Percentiles rank a stretch among this genome's conserved stretches.
Evolutionary conservation across 2,888 invertebrate species (phyloP).

Genomic region (Galeruca laticollis): DNA sequence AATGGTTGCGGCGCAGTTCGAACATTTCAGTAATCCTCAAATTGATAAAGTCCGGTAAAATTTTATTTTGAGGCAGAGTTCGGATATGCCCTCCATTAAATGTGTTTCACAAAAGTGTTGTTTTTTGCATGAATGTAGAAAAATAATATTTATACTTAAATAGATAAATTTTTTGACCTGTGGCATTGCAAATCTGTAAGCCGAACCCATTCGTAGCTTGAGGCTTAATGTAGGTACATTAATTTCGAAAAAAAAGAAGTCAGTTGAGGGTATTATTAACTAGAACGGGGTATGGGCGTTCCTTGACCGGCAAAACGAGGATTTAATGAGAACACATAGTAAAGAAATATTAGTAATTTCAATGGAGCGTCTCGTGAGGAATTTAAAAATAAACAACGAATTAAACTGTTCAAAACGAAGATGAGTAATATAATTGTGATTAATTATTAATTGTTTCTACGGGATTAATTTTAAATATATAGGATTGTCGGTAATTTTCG

Average conservation of each 20-base stretch:
- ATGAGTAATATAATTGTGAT: constrained; percentile 10
- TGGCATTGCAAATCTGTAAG: constrained; percentile 1
- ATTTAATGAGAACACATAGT: constrained; percentile 35
- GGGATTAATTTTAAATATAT: constrained; percentile 1
- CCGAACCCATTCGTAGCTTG: neutral
- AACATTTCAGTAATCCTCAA: no score
- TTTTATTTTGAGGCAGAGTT: no score
- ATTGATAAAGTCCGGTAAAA: no score
- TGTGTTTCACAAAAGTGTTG: no score
- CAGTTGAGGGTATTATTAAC: constrained; percentile 37
- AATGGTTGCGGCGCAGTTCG: no score
- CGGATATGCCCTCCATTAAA: no score
- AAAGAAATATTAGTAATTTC: constrained; percentile 30
- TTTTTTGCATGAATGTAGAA: no score
- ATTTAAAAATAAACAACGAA: constrained; percentile 27
- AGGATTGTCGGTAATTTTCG: neutral
- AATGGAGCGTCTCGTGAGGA: constrained; percentile 16
- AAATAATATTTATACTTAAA: no score
- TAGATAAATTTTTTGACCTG: constrained; percentile 3
- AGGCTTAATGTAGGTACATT: constrained; percentile 22
- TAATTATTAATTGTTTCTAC: neutral
- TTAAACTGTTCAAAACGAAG: neutral
- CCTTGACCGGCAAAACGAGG: constrained; percentile 28
- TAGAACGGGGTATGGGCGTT: constrained; percentile 25
- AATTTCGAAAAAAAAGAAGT: constrained; percentile 21